Evolutionary conservation across 2,888 invertebrate species (phyloP), one percentile per base, ranked within the genome.

Genomic region (Philereme transversata): DNA sequence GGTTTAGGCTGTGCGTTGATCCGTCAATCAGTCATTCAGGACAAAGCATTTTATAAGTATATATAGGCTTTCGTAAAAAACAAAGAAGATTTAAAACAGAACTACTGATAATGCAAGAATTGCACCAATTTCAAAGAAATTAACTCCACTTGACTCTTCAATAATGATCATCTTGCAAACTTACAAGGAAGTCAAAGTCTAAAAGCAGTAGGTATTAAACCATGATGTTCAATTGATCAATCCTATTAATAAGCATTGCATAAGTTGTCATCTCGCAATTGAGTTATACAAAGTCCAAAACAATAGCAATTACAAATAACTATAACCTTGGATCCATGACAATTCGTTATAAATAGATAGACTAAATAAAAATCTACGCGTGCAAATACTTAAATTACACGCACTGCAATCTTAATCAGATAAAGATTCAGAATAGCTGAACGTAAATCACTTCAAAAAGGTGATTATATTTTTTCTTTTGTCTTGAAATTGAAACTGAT

Each of bases 201-300:
- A 63, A 67, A 44, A 47, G 35, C 43, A 35, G 41, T 54, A 51
- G 46, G 50, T 43, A 48, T 51, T 22, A 22, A 49, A 49, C 49
- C 44, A 62, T 55, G 62, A 54, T 64, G 65, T 68, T 75, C 69
- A 77, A 82, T 74, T 76, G 73, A 64, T 61, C 70, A 76, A 77
- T 77, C 75, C 69, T 72, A 70, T 69, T 57, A 50, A 45, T 52
- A 60, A 22, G 48, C 51, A 67, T 54, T 68, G 67, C 71, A 70
- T 69, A 68, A 68, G 67, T 62, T 62, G 51, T 60, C 50, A 60
- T 60, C 54, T 55, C 68, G 64, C 65, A 72, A 61, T 76, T 75
- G 68, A 60, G 40, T 51, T 34, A 68, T 61, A 60, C 74, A 74
- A 77, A 75, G 77, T 80, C 75, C 75, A 64, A 57, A 68, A 52